These are phyloP conservation scores for Papilio helenus DNA, from an alignment of 1,140 invertebrate genomes.

Conservation along the genomic window DNA sequence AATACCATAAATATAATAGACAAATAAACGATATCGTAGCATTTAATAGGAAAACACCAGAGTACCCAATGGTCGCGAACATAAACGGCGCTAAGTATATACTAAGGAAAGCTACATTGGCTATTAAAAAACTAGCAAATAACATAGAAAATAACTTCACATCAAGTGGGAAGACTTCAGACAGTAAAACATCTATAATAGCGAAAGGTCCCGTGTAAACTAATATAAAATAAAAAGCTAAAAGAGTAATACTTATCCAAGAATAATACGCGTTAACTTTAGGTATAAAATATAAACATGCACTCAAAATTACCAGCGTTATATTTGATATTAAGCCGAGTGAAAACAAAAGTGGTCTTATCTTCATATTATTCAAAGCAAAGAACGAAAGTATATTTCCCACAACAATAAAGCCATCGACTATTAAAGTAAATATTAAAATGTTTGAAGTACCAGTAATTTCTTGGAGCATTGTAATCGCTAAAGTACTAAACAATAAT, in stretches of 20 bases:
- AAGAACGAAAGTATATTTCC: constrained; percentile 43
- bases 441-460: constrained; percentile 46
- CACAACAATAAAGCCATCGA: constrained; percentile 46
- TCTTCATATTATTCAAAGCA: constrained; percentile 41
- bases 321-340: constrained; percentile 41
- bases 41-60: constrained; percentile 47
- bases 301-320: constrained; percentile 42
- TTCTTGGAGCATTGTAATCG: constrained; percentile 44
- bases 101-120: constrained; percentile 38
- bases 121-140: constrained; percentile 38
- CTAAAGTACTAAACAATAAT: constrained; percentile 38
- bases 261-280: constrained; percentile 10
- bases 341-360: constrained; percentile 44
- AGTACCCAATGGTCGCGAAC: constrained; percentile 43
- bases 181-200: constrained; percentile 43
- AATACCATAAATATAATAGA: constrained; percentile 41
- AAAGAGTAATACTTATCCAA: constrained; percentile 43
- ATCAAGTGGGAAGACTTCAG: constrained; percentile 50
- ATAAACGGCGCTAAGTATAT: constrained; percentile 42
- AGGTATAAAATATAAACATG: constrained; percentile 43
- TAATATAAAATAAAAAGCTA: constrained; percentile 45
- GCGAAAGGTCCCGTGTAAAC: constrained; percentile 46
- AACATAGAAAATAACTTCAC: constrained; percentile 46
- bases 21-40: constrained; percentile 38
- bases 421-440: constrained; percentile 45